A percentile compares a stretch with the other conserved stretches of the same genome.
Evolutionary conservation across 1,140 invertebrate species (phyloP).

Genomic region (Whitmania pigra): DNA sequence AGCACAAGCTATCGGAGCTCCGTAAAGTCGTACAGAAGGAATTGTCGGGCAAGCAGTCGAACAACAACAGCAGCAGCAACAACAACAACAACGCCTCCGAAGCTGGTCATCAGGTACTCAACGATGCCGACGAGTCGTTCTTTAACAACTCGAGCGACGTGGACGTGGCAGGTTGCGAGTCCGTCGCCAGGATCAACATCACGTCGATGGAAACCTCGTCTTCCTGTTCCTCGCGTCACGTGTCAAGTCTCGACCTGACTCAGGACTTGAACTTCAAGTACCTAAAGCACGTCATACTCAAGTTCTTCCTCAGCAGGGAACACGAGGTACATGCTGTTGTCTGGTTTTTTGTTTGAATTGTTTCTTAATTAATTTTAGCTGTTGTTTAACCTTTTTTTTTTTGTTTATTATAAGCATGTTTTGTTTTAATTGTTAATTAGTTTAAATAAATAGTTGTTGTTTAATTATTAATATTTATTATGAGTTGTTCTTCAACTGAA

Average conservation of each 20-base stretch:
- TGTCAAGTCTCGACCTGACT: not conserved
- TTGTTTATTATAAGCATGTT: too few relatives aligned
- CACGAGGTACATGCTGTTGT: constrained; percentile 50
- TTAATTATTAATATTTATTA: too few relatives aligned
- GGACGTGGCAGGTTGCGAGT: not conserved
- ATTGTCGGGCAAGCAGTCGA: constrained; percentile 49
- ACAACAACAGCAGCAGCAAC: constrained; percentile 33
- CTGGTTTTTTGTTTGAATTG: too few relatives aligned
- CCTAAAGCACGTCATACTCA: constrained; percentile 79
- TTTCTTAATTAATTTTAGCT: too few relatives aligned
- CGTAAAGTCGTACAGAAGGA: constrained; percentile 80
- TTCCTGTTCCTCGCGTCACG: constrained; percentile 4
- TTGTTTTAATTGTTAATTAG: too few relatives aligned
- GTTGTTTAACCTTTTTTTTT: too few relatives aligned
- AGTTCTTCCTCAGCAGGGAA: constrained; percentile 74
- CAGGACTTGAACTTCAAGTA: constrained; percentile 69
- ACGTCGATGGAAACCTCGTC: not conserved
- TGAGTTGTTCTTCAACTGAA: too few relatives aligned
- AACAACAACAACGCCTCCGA: not conserved
- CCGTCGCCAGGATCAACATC: not conserved
- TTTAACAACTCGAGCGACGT: not conserved
- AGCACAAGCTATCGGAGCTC: constrained; percentile 70
- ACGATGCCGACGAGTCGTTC: not conserved
- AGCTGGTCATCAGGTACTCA: not conserved
- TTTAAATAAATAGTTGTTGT: too few relatives aligned